phyloP scores from a whole-genome alignment of 2,888 invertebrate species.

The Eilema depressum region DNA sequence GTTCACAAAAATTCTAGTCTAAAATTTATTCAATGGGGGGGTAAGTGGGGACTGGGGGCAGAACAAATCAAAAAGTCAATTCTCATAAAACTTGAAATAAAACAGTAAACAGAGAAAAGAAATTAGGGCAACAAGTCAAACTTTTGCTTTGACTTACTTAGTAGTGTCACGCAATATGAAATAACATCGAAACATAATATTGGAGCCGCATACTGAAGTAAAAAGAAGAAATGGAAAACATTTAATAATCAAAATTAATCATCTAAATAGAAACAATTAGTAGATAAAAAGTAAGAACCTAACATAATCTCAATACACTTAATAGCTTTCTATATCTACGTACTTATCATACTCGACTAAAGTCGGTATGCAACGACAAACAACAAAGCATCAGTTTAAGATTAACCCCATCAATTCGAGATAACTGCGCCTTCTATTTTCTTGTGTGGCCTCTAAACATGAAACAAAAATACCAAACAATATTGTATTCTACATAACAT shows the following conservation, averaged over 20 bases:
- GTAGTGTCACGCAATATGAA: slow-evolving; percentile 74
- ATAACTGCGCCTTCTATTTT: slow-evolving; percentile 73
- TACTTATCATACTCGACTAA: slow-evolving; percentile 65
- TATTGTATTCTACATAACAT: slow-evolving; percentile 27
- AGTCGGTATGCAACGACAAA: slow-evolving; percentile 68
- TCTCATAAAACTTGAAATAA: slow-evolving; percentile 72
- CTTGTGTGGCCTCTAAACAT: slow-evolving; percentile 71
- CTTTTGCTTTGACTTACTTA: slow-evolving; percentile 78
- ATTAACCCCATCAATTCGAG: slow-evolving; percentile 80
- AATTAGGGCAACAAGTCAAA: slow-evolving; percentile 81
- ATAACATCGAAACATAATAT: slow-evolving; percentile 74
- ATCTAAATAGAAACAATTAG: background rate
- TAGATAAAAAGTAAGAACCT: slow-evolving; percentile 36
- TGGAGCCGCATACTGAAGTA: slow-evolving; percentile 62
- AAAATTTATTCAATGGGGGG: slow-evolving; percentile 38
- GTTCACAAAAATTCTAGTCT: too few species aligned
- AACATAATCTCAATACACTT: slow-evolving; percentile 51
- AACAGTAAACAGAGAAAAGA: slow-evolving; percentile 76
- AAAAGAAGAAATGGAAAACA: slow-evolving; percentile 54
- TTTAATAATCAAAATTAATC: slow-evolving; percentile 21
- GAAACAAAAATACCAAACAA: slow-evolving; percentile 44
- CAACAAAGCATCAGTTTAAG: slow-evolving; percentile 77
- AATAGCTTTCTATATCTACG: slow-evolving; percentile 60
- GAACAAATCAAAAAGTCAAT: slow-evolving; percentile 73
- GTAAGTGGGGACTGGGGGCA: slow-evolving; percentile 44